Evolutionary conservation across 1,140 invertebrate genomes (phyloP), one percentile per base, ranked within the genome.

Genomic region (Zeugodacus cucurbitae): DNA sequence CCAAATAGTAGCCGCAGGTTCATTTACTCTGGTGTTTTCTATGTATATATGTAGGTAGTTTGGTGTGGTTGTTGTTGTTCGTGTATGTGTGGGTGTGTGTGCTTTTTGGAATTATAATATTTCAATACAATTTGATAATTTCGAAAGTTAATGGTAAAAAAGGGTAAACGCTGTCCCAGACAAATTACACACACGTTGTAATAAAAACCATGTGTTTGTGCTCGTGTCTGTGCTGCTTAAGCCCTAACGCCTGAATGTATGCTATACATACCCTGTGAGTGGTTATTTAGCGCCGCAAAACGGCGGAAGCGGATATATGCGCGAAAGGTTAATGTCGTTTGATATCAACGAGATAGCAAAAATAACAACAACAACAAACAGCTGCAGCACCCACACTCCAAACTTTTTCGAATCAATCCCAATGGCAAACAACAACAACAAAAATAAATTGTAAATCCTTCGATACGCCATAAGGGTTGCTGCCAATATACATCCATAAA

Each of bases 51-150:
- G 17, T 17, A 14, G 11, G 11, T 48, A 8, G 48, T 54, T 10
- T 3, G 48, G n/a, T n/a, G n/a, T n/a, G 5, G 3, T 22, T 54
- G 48, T 59, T 59, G 11, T 59, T 59, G 58, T 67, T 7, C 0
- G 2, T 54, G 74, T 48, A 10, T 54, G 74, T 44, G 74, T 48
- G 74, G 59, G 37, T 17, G 85, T 26, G 11, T 37, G n/a, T n/a
- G n/a, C n/a, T n/a, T n/a, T n/a, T n/a, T n/a, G 85, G 37, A 87
- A 87, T 87, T 87, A 87, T 87, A 87, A 87, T 87, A 59, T 87
- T 87, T 59, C 85, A 87, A 87, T 87, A 59, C 34, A 87, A 87
- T 87, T 87, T 87, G 85, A 87, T 87, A 87, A 87, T 87, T 87
- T 87, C 59, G 37, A 54, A 87, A 87, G 58, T 59, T 87, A 59